These are phyloP conservation scores for Myathropa florea DNA, from an alignment of 2,888 invertebrate genomes.

Conservation along the genomic window DNA sequence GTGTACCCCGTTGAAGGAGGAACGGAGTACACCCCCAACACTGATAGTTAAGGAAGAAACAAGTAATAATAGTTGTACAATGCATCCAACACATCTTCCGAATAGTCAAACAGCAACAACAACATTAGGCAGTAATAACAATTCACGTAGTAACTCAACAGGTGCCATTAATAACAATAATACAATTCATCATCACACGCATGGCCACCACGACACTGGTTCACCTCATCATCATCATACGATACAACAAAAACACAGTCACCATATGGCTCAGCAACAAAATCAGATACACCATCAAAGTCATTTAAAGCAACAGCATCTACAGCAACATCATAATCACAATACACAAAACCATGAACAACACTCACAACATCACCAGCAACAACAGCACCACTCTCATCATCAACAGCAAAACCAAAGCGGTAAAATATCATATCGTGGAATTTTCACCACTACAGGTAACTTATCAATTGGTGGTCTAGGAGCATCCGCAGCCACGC, in stretches of 20 bases:
- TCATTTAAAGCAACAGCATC: conserved; percentile 75
- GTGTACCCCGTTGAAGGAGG: conserved; percentile 85
- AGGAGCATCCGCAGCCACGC: conserved; percentile 73
- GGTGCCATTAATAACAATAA: conserved; percentile 74
- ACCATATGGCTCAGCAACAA: conserved; percentile 72
- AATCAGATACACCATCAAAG: conserved; percentile 75
- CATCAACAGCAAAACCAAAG: conserved; percentile 80
- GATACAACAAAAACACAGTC: conserved; percentile 74
- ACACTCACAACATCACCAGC: conserved; percentile 76
- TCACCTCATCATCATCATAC: conserved; percentile 72
- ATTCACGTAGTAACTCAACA: conserved; percentile 76
- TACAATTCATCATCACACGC: conserved; percentile 74
- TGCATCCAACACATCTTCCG: conserved; percentile 79
- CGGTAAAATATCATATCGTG: conserved; percentile 84
- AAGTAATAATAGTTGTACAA: conserved; percentile 85
- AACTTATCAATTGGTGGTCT: conserved; percentile 79
- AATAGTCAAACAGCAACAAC: conserved; percentile 75
- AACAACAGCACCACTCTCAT: conserved; percentile 73
- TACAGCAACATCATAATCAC: conserved; percentile 75
- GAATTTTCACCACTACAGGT: conserved; percentile 87
- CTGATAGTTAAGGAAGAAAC: conserved; percentile 87
- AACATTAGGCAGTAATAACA: conserved; percentile 76
- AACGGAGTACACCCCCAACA: conserved; percentile 86
- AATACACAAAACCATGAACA: conserved; percentile 75
- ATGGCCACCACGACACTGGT: conserved; percentile 69